Conservation (phyloP, 1,140 invertebrate genomes). For the Calliphora vicina region DNA sequence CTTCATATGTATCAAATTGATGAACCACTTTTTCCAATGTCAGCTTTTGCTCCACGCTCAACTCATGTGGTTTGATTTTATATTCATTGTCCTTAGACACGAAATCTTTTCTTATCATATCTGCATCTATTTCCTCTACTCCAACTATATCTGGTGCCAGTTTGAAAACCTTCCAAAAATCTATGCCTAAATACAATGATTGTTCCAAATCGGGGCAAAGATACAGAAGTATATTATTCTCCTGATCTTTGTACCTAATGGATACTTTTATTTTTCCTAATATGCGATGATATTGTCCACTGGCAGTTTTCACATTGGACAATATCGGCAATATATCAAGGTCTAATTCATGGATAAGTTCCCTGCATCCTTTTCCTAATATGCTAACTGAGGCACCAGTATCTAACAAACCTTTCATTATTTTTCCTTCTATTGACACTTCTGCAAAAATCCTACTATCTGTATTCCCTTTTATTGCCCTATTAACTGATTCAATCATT, state of each 20-base stretch:
- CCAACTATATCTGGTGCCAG: background rate
- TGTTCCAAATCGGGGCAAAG: background rate
- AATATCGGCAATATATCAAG: background rate
- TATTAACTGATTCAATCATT: background rate
- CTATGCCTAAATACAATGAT: background rate
- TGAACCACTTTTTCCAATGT: background rate
- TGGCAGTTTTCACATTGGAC: background rate
- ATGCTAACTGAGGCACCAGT: background rate
- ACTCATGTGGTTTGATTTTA: background rate
- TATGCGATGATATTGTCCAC: background rate
- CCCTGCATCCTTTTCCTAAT: background rate
- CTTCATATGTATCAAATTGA: background rate
- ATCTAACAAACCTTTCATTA: background rate
- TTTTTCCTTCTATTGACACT: background rate
- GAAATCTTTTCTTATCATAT: background rate
- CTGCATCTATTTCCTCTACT: background rate
- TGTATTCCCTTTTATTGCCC: background rate
- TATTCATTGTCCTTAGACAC: background rate
- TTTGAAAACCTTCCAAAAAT: background rate
- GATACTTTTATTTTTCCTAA: background rate
- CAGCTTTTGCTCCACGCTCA: background rate
- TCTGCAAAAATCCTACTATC: background rate
- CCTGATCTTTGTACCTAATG: background rate
- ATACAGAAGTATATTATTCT: background rate
- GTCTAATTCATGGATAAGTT: background rate